A percentile compares a stretch with the other conserved stretches of the same genome.
Conservation (phyloP, 2,113 vertebrate genomes). For the Telmatochromis brichardi region DNA sequence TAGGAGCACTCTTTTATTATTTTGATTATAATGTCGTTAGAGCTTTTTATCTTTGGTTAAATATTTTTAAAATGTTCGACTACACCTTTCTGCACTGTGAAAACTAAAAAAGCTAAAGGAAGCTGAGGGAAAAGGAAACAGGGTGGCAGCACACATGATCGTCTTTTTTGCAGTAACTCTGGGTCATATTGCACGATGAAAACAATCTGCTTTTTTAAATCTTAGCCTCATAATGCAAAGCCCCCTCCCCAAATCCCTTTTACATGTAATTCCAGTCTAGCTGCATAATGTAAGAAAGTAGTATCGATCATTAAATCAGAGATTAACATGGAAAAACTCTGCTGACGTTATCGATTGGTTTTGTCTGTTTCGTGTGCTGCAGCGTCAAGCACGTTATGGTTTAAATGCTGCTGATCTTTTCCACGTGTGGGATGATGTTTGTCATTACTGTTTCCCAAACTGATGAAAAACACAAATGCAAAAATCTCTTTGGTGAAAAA, state of each 20-base stretch:
- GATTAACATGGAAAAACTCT: not conserved
- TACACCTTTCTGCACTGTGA: not conserved
- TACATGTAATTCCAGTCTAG: not conserved
- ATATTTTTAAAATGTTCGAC: not conserved
- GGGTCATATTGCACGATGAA: not conserved
- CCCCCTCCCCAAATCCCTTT: not conserved
- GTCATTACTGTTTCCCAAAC: not conserved
- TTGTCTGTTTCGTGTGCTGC: not conserved
- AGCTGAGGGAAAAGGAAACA: not conserved
- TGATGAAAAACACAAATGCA: not conserved
- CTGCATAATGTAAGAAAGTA: not conserved
- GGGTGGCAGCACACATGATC: not conserved
- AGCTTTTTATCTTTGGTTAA: not conserved
- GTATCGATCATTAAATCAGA: not conserved
- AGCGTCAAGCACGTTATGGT: not conserved
- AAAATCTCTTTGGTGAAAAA: not conserved
- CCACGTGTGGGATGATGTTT: not conserved
- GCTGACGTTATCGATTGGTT: not conserved
- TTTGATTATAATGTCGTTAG: not conserved
- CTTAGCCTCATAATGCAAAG: not conserved
- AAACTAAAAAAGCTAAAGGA: not conserved
- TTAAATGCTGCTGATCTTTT: not conserved
- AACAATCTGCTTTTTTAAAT: not conserved
- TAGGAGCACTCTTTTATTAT: not conserved
- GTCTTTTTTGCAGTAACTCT: not conserved